phyloP scores from a whole-genome alignment of 1,140 invertebrate genomes.

The Drosophila nigrodunni region DNA sequence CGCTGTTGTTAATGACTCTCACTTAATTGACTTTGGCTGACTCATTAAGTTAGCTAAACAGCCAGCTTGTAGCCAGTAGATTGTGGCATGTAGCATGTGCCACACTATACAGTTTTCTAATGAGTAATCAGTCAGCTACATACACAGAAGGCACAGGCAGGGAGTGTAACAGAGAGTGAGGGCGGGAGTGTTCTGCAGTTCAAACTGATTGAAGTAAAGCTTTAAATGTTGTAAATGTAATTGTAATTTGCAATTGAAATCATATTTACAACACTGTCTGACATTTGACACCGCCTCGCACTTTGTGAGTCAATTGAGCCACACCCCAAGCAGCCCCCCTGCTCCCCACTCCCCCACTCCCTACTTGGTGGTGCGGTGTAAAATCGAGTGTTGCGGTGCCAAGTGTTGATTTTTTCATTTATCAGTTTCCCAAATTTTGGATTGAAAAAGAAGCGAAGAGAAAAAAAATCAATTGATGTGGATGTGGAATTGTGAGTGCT shows the following conservation, averaged over 20 bases:
- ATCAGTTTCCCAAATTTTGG: constrained; percentile 1
- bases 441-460: not conserved
- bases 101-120: constrained; percentile 15
- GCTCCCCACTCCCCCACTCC: no score
- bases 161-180: not conserved
- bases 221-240: constrained; percentile 52
- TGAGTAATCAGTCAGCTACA: constrained; percentile 15
- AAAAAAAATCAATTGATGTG: constrained; percentile 20
- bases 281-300: constrained; percentile 62
- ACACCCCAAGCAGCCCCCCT: not conserved
- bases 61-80: constrained; percentile 2
- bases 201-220: constrained; percentile 33
- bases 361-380: no score
- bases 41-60: constrained; percentile 16
- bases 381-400: not conserved
- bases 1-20: constrained; percentile 29
- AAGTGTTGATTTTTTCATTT: constrained; percentile 33
- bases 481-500: constrained; percentile 14
- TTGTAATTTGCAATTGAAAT: constrained; percentile 59
- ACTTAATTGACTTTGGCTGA: constrained; percentile 46
- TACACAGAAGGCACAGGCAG: not conserved
- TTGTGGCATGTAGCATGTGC: constrained; percentile 1
- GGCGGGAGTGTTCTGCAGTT: not conserved
- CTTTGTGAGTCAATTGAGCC: constrained; percentile 19
- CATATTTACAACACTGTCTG: constrained; percentile 53